Evolutionary conservation across 2,888 invertebrate genomes (phyloP).

Genomic region (Cyaniris semiargus): DNA sequence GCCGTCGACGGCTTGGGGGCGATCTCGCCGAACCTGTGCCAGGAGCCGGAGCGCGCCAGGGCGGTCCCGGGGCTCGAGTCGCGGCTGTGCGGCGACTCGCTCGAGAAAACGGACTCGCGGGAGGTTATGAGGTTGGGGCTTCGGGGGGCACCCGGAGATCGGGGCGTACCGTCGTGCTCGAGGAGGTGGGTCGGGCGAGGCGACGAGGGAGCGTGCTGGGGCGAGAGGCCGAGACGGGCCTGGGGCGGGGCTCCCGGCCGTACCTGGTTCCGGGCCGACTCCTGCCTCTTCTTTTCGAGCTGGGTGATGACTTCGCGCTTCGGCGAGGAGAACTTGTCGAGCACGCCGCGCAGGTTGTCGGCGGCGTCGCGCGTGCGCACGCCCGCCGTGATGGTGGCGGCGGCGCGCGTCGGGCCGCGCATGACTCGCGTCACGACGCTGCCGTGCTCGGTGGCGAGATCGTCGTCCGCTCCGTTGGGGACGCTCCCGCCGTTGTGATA

Average conservation of each 20-base stretch:
- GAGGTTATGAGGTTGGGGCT: conserved; percentile 79
- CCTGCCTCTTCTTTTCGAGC: conserved; percentile 55
- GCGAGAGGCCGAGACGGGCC: conserved; percentile 50
- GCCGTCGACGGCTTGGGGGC: conserved; percentile 68
- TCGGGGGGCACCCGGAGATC: conserved; percentile 83
- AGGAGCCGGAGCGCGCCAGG: conserved; percentile 88
- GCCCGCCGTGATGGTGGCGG: conserved; percentile 83
- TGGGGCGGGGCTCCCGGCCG: conserved; percentile 54
- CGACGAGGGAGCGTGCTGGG: conserved; percentile 72
- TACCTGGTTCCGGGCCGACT: conserved; percentile 57
- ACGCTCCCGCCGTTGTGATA: conserved; percentile 51
- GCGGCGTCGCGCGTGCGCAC: conserved; percentile 75
- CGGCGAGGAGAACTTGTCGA: conserved; percentile 75
- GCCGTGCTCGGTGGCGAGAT: conserved; percentile 79
- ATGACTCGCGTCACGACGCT: conserved; percentile 86
- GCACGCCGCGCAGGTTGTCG: conserved; percentile 74
- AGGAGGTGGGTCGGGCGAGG: conserved; percentile 84
- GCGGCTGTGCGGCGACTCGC: conserved; percentile 57
- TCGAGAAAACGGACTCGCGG: conserved; percentile 62
- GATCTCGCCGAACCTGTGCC: conserved; percentile 84
- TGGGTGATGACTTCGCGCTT: conserved; percentile 57
- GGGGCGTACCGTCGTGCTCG: conserved; percentile 47
- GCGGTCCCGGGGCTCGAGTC: conserved; percentile 54
- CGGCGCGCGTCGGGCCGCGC: conserved; percentile 86
- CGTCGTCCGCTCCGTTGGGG: conserved; percentile 54